Percentiles rank a stretch among this genome's conserved stretches.
phyloP scores from a whole-genome alignment of 2,797 vertebrate species.

The Spea hammondii region DNA sequence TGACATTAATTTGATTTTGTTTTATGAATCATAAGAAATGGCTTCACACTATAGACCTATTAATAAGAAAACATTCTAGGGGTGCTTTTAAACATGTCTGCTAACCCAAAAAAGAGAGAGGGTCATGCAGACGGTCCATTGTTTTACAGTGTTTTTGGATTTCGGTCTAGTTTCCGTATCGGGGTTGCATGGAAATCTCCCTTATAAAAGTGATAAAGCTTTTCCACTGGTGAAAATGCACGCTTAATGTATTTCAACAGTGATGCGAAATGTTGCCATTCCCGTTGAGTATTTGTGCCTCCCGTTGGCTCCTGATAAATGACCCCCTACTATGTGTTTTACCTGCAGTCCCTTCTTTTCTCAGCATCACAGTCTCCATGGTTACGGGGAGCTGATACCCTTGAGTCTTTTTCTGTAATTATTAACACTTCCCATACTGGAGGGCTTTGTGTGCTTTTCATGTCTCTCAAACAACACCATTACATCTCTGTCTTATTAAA shows the following conservation, averaged over 20 bases:
- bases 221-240: constrained; percentile 24
- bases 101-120: background rate
- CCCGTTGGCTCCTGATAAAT: constrained; percentile 42
- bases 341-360: constrained; percentile 64
- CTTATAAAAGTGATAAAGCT: constrained; percentile 15
- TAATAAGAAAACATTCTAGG: no score
- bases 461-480: constrained; percentile 52
- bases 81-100: background rate
- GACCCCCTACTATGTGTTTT: constrained; percentile 56
- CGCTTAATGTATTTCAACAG: constrained; percentile 39
- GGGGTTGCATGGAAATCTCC: constrained; percentile 4
- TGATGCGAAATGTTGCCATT: constrained; percentile 42
- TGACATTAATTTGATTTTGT: no score
- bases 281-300: constrained; percentile 27
- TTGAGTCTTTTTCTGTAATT: constrained; percentile 33
- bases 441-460: constrained; percentile 75
- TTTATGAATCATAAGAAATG: no score
- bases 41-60: no score
- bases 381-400: constrained; percentile 73
- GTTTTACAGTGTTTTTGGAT: constrained; percentile 23
- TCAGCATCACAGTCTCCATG: constrained; percentile 82
- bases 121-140: background rate
- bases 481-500: background rate
- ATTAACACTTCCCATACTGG: constrained; percentile 34
- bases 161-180: constrained; percentile 24